These are phyloP conservation scores for Lasioglossum oenotherae DNA, from an alignment of 2,888 invertebrate species.

Conservation along the genomic window DNA sequence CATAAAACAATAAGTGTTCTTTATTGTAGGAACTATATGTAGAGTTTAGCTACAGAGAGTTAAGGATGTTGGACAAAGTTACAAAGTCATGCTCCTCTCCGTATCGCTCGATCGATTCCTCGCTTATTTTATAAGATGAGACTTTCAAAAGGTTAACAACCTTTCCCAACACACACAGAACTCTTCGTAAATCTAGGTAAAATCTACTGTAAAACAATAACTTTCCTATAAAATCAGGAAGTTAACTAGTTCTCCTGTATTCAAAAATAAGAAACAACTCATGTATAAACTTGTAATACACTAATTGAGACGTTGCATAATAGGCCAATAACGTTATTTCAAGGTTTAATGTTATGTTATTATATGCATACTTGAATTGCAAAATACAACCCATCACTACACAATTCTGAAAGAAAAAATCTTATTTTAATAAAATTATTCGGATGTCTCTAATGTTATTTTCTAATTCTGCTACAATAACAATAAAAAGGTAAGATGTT, in stretches of 20 bases:
- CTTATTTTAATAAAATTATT: too few species aligned
- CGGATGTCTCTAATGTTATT: too few species aligned
- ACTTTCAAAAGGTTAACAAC: slow-evolving; percentile 7
- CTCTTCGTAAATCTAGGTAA: neutral
- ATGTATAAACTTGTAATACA: neutral
- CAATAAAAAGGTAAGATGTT: too few species aligned
- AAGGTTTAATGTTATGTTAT: too few species aligned
- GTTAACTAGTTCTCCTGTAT: neutral
- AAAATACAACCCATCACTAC: too few species aligned
- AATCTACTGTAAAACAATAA: neutral
- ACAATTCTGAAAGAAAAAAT: too few species aligned
- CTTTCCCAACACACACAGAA: neutral
- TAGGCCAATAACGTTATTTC: too few species aligned
- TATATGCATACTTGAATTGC: too few species aligned
- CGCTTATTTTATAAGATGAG: neutral
- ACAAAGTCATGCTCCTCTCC: slow-evolving; percentile 1
- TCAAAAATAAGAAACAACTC: neutral
- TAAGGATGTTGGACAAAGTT: slow-evolving; percentile 4
- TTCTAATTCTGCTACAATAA: too few species aligned
- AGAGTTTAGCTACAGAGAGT: neutral
- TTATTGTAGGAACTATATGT: neutral
- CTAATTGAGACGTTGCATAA: too few species aligned
- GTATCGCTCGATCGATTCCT: slow-evolving; percentile 7
- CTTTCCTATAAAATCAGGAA: too few species aligned
- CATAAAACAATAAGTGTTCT: neutral